These are phyloP conservation scores for Cydia fagiglandana DNA, from an alignment of 1,140 invertebrate genomes.

Conservation along the genomic window DNA sequence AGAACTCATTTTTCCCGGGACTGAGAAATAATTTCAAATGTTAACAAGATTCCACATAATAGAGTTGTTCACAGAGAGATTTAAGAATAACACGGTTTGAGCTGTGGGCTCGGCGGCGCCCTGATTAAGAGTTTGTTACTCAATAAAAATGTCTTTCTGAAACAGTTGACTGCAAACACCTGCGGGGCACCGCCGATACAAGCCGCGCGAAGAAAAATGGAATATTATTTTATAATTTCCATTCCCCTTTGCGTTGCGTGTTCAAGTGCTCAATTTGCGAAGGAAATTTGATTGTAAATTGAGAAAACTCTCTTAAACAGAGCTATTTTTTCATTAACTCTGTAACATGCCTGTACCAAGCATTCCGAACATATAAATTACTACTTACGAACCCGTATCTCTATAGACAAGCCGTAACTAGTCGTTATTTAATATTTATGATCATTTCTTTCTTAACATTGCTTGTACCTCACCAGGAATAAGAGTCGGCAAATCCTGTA, in stretches of 20 bases:
- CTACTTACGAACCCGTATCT: neutral
- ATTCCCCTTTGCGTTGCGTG: slow-evolving; percentile 36
- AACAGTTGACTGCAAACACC: slow-evolving; percentile 25
- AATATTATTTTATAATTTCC: slow-evolving; percentile 57
- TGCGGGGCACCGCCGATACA: slow-evolving; percentile 30
- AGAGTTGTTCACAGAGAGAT: slow-evolving; percentile 74
- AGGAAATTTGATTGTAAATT: slow-evolving; percentile 31
- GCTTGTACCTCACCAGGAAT: slow-evolving; percentile 39
- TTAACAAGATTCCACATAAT: slow-evolving; percentile 77
- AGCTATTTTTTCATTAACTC: neutral
- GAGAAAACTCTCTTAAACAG: slow-evolving; percentile 3
- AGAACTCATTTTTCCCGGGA: slow-evolving; percentile 75
- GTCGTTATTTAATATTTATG: slow-evolving; percentile 32
- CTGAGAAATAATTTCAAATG: slow-evolving; percentile 76
- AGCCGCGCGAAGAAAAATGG: slow-evolving; percentile 41
- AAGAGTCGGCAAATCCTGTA: slow-evolving; percentile 65
- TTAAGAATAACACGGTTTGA: slow-evolving; percentile 75
- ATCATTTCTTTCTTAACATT: slow-evolving; percentile 31
- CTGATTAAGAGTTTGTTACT: slow-evolving; percentile 59
- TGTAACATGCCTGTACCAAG: neutral
- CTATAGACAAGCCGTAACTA: slow-evolving; percentile 21
- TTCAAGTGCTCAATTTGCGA: slow-evolving; percentile 40
- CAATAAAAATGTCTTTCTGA: slow-evolving; percentile 46
- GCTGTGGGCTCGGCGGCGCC: slow-evolving; percentile 43
- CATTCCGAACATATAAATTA: neutral